Conservation (phyloP, 2,113 vertebrate species). For the Pycnonotus jocosus region DNA sequence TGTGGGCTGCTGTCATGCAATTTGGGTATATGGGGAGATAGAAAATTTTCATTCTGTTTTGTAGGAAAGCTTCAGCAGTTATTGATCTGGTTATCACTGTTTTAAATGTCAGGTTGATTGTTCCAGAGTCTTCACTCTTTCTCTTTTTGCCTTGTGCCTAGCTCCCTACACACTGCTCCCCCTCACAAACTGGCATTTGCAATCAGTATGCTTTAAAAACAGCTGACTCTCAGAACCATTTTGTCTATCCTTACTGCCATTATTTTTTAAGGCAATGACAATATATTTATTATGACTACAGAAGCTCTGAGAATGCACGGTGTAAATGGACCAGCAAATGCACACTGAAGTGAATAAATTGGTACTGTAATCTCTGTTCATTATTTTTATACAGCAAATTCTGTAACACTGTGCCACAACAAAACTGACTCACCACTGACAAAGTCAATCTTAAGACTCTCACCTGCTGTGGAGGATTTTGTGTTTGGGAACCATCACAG, state of each 20-base stretch:
- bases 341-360: background rate
- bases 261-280: background rate
- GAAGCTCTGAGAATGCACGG: background rate
- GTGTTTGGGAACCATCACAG: background rate
- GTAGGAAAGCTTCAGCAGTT: constrained; percentile 22
- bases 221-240: background rate
- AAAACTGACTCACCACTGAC: background rate
- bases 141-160: background rate
- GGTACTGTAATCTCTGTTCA: background rate
- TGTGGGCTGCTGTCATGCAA: background rate
- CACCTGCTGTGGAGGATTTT: background rate
- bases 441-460: background rate
- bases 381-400: background rate
- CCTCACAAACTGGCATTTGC: background rate
- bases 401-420: background rate
- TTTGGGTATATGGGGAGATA: background rate
- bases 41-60: constrained; percentile 23
- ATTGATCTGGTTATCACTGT: background rate
- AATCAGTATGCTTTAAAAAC: background rate
- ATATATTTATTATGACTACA: background rate
- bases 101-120: background rate
- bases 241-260: background rate
- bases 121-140: background rate
- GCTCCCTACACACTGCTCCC: background rate
- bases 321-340: background rate